Evolutionary conservation across 2,113 vertebrate species (phyloP).

Genomic region (Callopanchax toddi): DNA sequence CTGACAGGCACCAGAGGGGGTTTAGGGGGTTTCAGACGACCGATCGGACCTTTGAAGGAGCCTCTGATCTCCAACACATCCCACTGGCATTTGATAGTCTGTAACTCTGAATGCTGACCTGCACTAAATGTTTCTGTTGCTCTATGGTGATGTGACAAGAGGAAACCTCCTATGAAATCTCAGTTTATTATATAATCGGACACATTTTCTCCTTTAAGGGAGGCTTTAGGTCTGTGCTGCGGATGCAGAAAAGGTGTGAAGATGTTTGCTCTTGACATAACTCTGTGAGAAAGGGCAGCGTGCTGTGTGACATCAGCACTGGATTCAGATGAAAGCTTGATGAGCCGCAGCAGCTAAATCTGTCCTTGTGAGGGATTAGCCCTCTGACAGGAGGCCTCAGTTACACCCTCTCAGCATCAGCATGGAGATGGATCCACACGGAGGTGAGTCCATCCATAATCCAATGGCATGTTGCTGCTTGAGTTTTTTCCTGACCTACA

Average conservation of each 20-base stretch:
- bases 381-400: slow-evolving; percentile 54
- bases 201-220: slow-evolving; percentile 1
- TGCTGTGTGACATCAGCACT: slow-evolving; percentile 45
- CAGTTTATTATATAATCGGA: slow-evolving; percentile 16
- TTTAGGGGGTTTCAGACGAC: slow-evolving; percentile 46
- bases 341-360: slow-evolving; percentile 50
- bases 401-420: slow-evolving; percentile 54
- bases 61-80: slow-evolving; percentile 53
- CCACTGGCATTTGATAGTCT: slow-evolving; percentile 53
- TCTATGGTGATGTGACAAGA: no score
- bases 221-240: slow-evolving; percentile 7
- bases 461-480: slow-evolving; percentile 11
- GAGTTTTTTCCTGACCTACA: slow-evolving; percentile 49
- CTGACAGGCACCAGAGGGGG: slow-evolving; percentile 45
- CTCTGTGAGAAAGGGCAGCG: slow-evolving; percentile 29
- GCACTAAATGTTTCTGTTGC: slow-evolving; percentile 36
- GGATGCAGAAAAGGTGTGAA: slow-evolving; percentile 44
- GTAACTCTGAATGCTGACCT: slow-evolving; percentile 44
- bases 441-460: slow-evolving; percentile 28
- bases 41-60: slow-evolving; percentile 62
- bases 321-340: slow-evolving; percentile 61
- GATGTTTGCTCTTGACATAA: slow-evolving; percentile 46
- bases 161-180: slow-evolving; percentile 19
- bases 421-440: slow-evolving; percentile 8
- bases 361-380: slow-evolving; percentile 60